Conservation (phyloP, 2,888 invertebrate species). For the Dysmachus trigonus region DNA sequence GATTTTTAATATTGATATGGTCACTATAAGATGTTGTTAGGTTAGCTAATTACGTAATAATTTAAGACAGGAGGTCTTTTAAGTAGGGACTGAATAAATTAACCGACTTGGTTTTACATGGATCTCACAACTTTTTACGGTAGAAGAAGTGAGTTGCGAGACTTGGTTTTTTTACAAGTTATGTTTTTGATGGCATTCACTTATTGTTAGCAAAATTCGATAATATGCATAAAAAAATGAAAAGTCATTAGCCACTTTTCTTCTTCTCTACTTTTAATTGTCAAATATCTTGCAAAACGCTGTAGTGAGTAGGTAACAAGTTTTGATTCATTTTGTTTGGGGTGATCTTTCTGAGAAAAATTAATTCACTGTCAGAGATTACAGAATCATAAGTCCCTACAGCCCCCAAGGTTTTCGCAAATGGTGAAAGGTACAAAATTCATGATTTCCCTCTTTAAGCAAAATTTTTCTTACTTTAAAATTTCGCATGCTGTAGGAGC, state of each 20-base stretch:
- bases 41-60: too few species aligned
- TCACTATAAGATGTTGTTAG: too few species aligned
- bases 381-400: not conserved
- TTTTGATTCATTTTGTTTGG: not conserved
- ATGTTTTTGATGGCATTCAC: too few species aligned
- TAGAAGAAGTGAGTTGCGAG: too few species aligned
- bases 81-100: too few species aligned
- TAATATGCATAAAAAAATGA: not conserved
- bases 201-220: too few species aligned
- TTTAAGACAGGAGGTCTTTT: too few species aligned
- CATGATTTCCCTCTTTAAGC: not conserved
- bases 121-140: too few species aligned
- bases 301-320: not conserved
- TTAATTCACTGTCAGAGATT: not conserved
- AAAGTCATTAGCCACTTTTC: not conserved
- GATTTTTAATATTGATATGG: too few species aligned
- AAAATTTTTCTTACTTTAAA: not conserved
- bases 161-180: too few species aligned
- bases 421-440: not conserved
- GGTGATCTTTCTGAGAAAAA: not conserved
- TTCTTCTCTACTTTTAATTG: not conserved
- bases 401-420: not conserved
- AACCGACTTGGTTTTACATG: too few species aligned
- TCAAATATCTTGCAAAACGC: not conserved
- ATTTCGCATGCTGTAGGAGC: not conserved